Percentiles rank a stretch among this genome's conserved stretches.
phyloP scores from a whole-genome alignment of 2,113 vertebrate genomes.

The Corythaeola cristata region DNA sequence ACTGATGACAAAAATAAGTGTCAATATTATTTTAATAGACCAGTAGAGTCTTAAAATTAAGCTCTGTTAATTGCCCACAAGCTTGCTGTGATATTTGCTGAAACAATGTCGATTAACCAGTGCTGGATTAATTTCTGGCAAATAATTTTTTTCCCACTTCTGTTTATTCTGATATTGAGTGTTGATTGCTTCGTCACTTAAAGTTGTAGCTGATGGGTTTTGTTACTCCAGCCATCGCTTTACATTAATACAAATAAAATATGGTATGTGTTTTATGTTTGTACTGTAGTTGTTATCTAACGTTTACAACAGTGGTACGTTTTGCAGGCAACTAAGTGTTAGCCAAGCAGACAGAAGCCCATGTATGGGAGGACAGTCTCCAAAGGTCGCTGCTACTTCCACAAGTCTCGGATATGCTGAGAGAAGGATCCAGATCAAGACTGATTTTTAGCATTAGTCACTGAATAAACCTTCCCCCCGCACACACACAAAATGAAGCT shows the following conservation, averaged over 20 bases:
- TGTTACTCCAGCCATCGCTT: not conserved
- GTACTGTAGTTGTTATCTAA: not conserved
- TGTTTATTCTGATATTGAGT: not conserved
- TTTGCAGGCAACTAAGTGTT: not conserved
- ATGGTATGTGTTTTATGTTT: not conserved
- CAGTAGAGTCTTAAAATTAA: not conserved
- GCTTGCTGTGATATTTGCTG: not conserved
- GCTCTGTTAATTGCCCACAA: not conserved
- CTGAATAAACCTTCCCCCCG: not conserved
- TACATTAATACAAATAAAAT: rapidly evolving
- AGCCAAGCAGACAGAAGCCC: not conserved
- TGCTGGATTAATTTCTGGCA: not conserved
- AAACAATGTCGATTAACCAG: not conserved
- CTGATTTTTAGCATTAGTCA: not conserved
- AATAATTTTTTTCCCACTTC: not conserved
- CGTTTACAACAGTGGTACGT: not conserved
- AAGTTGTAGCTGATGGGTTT: not conserved
- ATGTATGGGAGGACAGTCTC: not conserved
- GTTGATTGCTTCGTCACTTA: not conserved
- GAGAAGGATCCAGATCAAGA: not conserved
- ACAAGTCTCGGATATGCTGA: not conserved
- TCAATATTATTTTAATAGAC: not conserved
- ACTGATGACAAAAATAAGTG: not conserved
- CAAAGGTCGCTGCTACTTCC: not conserved
- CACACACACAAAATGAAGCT: not conserved